Evolutionary conservation across 2,113 vertebrate genomes (phyloP), one percentile per base, ranked within the genome.

Genomic region (Trematocara macrostoma): DNA sequence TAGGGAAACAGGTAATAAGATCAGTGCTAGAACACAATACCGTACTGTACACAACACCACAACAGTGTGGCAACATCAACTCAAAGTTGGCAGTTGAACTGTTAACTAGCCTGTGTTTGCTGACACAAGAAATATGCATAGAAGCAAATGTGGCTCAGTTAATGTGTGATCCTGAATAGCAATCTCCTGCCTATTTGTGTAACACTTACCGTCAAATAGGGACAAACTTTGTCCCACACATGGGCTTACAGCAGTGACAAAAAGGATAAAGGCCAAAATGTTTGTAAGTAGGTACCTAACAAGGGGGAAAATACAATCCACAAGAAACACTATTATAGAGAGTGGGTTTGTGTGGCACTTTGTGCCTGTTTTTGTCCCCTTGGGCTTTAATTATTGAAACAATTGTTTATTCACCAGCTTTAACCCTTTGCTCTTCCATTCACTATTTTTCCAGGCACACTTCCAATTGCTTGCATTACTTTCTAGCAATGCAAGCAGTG

Each of bases 361-460:
- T 78, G 86, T 88, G 81, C 84, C 64, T 71, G 61, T 87, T 84
- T 91, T 42, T 89, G 78, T 78, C 67, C 56, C 79, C 79, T 69
- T 9, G 15, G 79, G 69, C 51, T 85, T 89, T 91, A 88, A 87
- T 90, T 87, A 91, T 82, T 86, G 51, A 93, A 87, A 69, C 83
- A 84, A 88, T 91, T 92, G 82, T 88, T 93, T 89, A 92, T 90
- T 90, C 81, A 89, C 87, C 1, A 18, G 20, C 71, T 71, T 82
- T 91, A 87, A 89, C 74, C 78, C 74, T 71, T 80, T 81, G 12
- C 18, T 79, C 7, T 81, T 12, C 74, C 35, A 23, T 11, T 11
- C 12, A 8, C 18, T 31, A 11, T 53, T 56, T 84, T 79, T 11
- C 26, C 69, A 12, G 20, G 20, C 18, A 79, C 47, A 26, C 1